Conservation (phyloP, 2,888 invertebrate genomes). For the Andrena bicolor region DNA sequence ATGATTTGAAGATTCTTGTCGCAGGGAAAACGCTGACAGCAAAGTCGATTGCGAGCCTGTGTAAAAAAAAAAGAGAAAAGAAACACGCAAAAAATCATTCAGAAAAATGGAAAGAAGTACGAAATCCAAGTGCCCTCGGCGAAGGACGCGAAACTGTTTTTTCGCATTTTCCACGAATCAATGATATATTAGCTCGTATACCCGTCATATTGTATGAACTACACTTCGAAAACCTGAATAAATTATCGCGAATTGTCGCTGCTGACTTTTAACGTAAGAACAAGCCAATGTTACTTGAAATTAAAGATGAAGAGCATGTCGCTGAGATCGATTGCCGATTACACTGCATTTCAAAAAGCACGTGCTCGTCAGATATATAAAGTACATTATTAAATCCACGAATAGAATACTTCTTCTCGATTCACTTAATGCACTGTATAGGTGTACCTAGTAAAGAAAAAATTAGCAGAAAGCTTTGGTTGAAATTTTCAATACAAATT, state of each 20-base stretch:
- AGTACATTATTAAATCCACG: slow-evolving; percentile 5
- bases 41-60: background rate
- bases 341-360: slow-evolving; percentile 13
- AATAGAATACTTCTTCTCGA: slow-evolving; percentile 12
- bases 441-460: background rate
- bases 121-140: slow-evolving; percentile 2
- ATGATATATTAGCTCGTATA: slow-evolving; percentile 36
- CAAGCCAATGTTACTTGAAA: slow-evolving; percentile 21
- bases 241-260: slow-evolving; percentile 31
- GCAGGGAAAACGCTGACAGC: slow-evolving; percentile 28
- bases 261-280: slow-evolving; percentile 21
- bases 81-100: background rate
- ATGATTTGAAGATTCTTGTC: slow-evolving; percentile 51
- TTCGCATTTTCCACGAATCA: slow-evolving; percentile 34
- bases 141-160: slow-evolving; percentile 9
- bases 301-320: background rate
- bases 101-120: background rate
- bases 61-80: background rate
- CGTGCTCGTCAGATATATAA: background rate
- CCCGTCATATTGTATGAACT: slow-evolving; percentile 19
- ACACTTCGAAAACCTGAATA: slow-evolving; percentile 21
- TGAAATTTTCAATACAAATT: background rate
- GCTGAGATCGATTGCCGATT: background rate
- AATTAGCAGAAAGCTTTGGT: background rate
- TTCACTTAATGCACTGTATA: background rate